These are phyloP conservation scores for Sinopyrophorus schimmeli DNA, from an alignment of 2,888 invertebrate genomes.

Conservation along the genomic window DNA sequence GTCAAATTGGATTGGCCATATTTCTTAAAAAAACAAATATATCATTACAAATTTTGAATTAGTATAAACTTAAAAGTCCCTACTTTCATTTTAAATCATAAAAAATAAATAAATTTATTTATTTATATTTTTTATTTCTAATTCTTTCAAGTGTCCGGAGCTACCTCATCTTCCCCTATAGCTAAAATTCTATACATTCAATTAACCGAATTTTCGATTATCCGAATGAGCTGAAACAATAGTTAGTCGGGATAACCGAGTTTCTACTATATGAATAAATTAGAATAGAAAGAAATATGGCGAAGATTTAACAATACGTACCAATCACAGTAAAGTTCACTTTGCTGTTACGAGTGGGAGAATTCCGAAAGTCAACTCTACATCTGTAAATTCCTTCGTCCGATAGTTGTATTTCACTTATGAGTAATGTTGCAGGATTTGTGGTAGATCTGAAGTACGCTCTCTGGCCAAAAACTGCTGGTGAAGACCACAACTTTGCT, in stretches of 20 bases:
- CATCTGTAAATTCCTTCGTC: slow-evolving; percentile 75
- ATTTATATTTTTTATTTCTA: too few relatives aligned
- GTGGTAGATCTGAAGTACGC: slow-evolving; percentile 62
- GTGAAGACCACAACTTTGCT: slow-evolving; percentile 64
- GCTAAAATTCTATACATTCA: too few relatives aligned
- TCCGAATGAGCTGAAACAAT: too few relatives aligned
- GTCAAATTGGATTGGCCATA: too few relatives aligned
- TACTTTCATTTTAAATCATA: too few relatives aligned
- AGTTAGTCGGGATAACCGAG: background rate
- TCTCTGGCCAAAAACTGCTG: slow-evolving; percentile 59
- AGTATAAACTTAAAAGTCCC: too few relatives aligned
- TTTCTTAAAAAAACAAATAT: too few relatives aligned
- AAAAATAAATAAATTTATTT: too few relatives aligned
- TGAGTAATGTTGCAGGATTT: slow-evolving; percentile 62
- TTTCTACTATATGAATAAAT: background rate
- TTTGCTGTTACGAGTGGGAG: slow-evolving; percentile 72
- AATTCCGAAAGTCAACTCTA: slow-evolving; percentile 74
- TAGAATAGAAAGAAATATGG: background rate
- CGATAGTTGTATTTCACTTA: slow-evolving; percentile 60
- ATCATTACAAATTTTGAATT: too few relatives aligned
- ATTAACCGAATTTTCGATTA: too few relatives aligned
- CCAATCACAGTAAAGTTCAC: slow-evolving; percentile 76
- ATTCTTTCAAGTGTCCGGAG: too few relatives aligned
- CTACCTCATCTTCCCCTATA: too few relatives aligned
- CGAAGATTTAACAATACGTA: slow-evolving; percentile 54